phyloP scores from a whole-genome alignment of 2,797 vertebrate species.

The Catamblyrhynchus diadema region DNA sequence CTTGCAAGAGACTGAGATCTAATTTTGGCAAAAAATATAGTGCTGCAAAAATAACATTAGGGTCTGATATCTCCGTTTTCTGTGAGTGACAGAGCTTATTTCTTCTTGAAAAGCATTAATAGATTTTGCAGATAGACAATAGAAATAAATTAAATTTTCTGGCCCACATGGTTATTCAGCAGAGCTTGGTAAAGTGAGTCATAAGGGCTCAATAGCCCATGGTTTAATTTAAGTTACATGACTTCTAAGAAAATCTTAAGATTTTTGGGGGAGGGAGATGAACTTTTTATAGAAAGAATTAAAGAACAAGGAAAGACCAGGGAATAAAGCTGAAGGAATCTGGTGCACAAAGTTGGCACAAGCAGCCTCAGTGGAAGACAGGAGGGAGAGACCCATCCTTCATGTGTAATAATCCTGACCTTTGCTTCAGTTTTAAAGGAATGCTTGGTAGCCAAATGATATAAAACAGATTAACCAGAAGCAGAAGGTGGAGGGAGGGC shows the following conservation, averaged over 20 bases:
- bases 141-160: slow-evolving; percentile 37
- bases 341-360: background rate
- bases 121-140: slow-evolving; percentile 32
- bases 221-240: slow-evolving; percentile 6
- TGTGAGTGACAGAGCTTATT: slow-evolving; percentile 1
- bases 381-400: background rate
- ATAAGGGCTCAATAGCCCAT: background rate
- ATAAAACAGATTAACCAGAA: background rate
- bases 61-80: background rate
- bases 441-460: background rate
- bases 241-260: background rate
- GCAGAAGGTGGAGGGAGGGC: background rate
- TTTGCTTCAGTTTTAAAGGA: background rate
- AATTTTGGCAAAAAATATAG: background rate
- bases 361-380: background rate
- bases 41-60: background rate
- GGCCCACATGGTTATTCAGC: background rate
- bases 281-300: background rate
- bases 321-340: background rate
- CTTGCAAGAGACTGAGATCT: background rate
- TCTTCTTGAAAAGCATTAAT: background rate
- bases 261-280: background rate
- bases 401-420: background rate
- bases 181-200: slow-evolving; percentile 20
- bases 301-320: background rate